phyloP scores from a whole-genome alignment of 1,140 invertebrate genomes.

The Heliothis virescens region DNA sequence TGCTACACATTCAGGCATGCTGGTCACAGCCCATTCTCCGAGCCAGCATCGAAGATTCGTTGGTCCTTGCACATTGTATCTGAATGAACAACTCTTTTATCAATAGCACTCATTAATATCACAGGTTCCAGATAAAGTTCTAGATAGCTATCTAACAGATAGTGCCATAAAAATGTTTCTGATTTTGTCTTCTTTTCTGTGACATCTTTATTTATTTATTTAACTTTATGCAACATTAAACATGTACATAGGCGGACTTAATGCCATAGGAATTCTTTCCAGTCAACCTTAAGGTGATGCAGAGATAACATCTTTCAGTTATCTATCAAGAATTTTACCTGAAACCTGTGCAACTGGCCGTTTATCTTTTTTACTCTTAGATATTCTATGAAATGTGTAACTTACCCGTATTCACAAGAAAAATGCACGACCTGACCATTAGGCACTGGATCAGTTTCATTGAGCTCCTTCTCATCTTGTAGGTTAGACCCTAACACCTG shows the following conservation, averaged over 20 bases:
- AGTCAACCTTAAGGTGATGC: too few species aligned
- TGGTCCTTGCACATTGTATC: conserved; percentile 89
- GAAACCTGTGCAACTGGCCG: too few species aligned
- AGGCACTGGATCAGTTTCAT: conserved; percentile 87
- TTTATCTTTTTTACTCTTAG: not conserved
- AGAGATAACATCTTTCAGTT: too few species aligned
- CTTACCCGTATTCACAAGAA: conserved; percentile 88
- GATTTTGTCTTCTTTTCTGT: too few species aligned
- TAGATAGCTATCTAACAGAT: too few species aligned
- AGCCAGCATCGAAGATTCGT: conserved; percentile 91
- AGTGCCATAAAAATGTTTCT: too few species aligned
- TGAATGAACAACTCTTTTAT: conserved; percentile 55
- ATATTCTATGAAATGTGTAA: not conserved
- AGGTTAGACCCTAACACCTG: conserved; percentile 73
- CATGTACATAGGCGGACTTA: too few species aligned
- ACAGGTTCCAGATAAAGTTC: too few species aligned
- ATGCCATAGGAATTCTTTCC: too few species aligned
- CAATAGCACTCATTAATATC: not conserved
- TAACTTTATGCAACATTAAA: too few species aligned
- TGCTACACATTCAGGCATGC: conserved; percentile 92
- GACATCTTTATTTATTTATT: too few species aligned
- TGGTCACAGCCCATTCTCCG: conserved; percentile 91
- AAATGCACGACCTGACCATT: conserved; percentile 89
- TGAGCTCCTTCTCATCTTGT: conserved; percentile 82
- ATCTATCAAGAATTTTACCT: too few species aligned